A percentile compares a stretch with the other conserved stretches of the same genome.
phyloP scores from a whole-genome alignment of 2,888 invertebrate species.

The Gibbula magus region DNA sequence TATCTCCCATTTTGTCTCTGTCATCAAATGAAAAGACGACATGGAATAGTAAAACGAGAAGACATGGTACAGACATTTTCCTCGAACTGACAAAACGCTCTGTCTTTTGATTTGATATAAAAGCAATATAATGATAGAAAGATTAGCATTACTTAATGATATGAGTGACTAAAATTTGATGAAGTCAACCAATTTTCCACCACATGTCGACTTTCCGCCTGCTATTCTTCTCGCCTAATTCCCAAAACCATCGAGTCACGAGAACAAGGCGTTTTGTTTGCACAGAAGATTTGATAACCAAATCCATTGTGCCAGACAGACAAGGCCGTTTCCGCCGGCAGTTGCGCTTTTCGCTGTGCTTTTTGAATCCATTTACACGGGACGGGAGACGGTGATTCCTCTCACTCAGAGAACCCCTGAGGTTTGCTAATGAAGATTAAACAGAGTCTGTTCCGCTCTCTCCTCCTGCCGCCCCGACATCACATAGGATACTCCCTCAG shows the following conservation, averaged over 20 bases:
- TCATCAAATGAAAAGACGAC: too few relatives aligned
- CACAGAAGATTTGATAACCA: constrained; percentile 20
- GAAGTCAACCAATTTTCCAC: too few relatives aligned
- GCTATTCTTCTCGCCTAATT: neutral
- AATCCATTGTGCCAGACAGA: constrained; percentile 16
- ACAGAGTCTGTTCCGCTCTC: constrained; percentile 13
- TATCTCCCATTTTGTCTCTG: too few relatives aligned
- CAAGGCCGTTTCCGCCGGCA: constrained; percentile 14
- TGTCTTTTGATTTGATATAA: too few relatives aligned
- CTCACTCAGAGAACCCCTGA: neutral
- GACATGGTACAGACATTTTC: too few relatives aligned
- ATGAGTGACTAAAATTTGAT: too few relatives aligned
- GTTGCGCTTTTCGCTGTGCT: constrained; percentile 10
- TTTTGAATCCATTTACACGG: neutral
- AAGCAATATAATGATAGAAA: too few relatives aligned
- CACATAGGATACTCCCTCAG: constrained; percentile 1
- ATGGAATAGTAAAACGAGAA: too few relatives aligned
- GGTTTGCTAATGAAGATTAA: constrained; percentile 19
- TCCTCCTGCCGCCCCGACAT: neutral
- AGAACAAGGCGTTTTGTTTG: constrained; percentile 10
- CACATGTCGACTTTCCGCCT: neutral
- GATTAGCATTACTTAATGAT: too few relatives aligned
- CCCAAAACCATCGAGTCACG: neutral
- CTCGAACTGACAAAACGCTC: too few relatives aligned
- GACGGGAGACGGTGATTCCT: neutral